phyloP scores from a whole-genome alignment of 2,113 vertebrate species.

The Alces alces region DNA sequence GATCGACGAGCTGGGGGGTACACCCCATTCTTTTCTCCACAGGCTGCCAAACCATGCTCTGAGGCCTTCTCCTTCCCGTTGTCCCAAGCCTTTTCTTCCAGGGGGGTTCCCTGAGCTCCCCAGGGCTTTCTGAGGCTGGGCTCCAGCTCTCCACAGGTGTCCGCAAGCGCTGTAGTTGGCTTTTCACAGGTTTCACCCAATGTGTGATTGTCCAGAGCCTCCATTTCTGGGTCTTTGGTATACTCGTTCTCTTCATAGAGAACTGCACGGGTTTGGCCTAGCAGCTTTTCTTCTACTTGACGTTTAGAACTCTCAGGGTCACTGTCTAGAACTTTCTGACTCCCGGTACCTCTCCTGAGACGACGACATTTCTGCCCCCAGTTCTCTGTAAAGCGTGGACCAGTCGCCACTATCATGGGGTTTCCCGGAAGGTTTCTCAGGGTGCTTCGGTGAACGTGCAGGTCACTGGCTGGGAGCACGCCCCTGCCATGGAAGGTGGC shows the following conservation, averaged over 20 bases:
- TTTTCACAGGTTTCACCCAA: slow-evolving; percentile 82
- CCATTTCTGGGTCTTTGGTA: slow-evolving; percentile 83
- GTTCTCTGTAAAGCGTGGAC: slow-evolving; percentile 85
- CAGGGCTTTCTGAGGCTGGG: slow-evolving; percentile 79
- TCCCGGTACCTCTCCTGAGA: slow-evolving; percentile 81
- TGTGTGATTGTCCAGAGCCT: slow-evolving; percentile 77
- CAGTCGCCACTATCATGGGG: slow-evolving; percentile 84
- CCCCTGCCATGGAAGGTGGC: slow-evolving; percentile 87
- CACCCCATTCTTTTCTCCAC: slow-evolving; percentile 86
- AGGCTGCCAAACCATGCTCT: slow-evolving; percentile 79
- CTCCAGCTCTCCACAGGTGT: slow-evolving; percentile 83
- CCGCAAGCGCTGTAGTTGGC: slow-evolving; percentile 68
- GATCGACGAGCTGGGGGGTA: slow-evolving; percentile 79
- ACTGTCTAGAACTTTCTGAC: slow-evolving; percentile 84
- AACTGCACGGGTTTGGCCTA: slow-evolving; percentile 75
- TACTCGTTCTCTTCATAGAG: slow-evolving; percentile 87
- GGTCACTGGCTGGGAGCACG: slow-evolving; percentile 81
- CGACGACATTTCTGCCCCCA: slow-evolving; percentile 88
- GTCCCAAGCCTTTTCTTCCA: slow-evolving; percentile 77
- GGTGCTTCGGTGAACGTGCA: slow-evolving; percentile 85
- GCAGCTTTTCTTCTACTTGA: slow-evolving; percentile 83
- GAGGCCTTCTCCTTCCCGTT: slow-evolving; percentile 82
- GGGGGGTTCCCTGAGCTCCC: slow-evolving; percentile 59
- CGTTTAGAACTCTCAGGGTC: slow-evolving; percentile 76
- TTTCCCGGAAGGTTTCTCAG: slow-evolving; percentile 89